Evolutionary conservation across 2,797 vertebrate species (phyloP), one percentile per base, ranked within the genome.

Genomic region (Meda fulgida): DNA sequence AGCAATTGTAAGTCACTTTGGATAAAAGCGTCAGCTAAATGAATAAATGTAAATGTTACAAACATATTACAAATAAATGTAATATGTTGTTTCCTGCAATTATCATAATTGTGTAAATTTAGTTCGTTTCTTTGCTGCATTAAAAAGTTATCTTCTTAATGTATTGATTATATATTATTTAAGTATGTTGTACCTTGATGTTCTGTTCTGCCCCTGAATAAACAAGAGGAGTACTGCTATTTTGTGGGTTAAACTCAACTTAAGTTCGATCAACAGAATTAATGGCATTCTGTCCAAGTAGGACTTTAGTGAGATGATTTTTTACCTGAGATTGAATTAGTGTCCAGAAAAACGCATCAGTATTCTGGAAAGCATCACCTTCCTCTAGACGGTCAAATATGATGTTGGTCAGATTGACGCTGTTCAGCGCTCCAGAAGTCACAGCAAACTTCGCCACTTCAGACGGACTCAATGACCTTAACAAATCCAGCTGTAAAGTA

Each of bases 381-480:
- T 82, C 7, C 29, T 89, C 71, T 7, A 93, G 90, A 71, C 34
- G 89, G 3, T 87, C 87, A 87, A 92, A 91, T 40, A 91, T 84
- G 10, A 2, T 55, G 8, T 75, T 80, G 5, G 92, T 87, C 69
- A 89, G 67, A 16, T 63, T 51, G 1, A 36, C 19, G 5, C 13
- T 83, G 38, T 83, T 66, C 26, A 83, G 40, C 1, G 58, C 58
- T 76, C 72, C 63, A 40, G 58, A 77, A 4, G 31, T 66, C 29
- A 82, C 48, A 36, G 78, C 71, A 76, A 89, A 5, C 51, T 89
- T 36, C 4, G 87, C 86, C 40, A 84, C 19, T 58, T 89, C 87
- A 34, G 81, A 86, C 55, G 82, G 73, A 53, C 69, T 85, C 84
- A 89, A 19, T 19, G 81, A 78, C 16, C 31, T 40, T 38, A 83